A percentile compares a stretch with the other conserved stretches of the same genome.
These are phyloP conservation scores for Agelas oroides DNA, from an alignment of 37 sponge, comb jelly and placozoan genomes.

Conservation along the genomic window DNA sequence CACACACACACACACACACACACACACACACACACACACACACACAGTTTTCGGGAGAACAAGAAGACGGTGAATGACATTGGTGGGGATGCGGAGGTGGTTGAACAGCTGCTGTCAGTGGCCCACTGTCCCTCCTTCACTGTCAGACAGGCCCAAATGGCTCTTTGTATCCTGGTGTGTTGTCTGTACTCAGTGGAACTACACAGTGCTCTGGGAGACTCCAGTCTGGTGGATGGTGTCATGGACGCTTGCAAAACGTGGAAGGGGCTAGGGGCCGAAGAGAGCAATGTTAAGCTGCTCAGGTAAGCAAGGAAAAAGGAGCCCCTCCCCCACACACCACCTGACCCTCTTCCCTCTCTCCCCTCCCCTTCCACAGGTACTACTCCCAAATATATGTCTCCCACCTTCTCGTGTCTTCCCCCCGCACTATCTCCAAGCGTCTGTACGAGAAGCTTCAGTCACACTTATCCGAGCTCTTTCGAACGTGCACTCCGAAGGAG, in stretches of 20 bases:
- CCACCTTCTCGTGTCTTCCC: background rate
- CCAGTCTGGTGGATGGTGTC: too few relatives aligned
- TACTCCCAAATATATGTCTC: background rate
- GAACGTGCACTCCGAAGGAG: background rate
- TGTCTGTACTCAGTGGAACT: slow-evolving; percentile 8
- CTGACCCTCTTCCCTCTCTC: too few relatives aligned
- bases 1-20: too few relatives aligned
- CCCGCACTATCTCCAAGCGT: background rate
- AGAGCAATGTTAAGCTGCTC: background rate
- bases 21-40: too few relatives aligned
- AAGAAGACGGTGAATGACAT: slow-evolving; percentile 17
- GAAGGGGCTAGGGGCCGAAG: too few relatives aligned
- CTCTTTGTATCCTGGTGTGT: slow-evolving; percentile 6
- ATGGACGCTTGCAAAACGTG: too few relatives aligned
- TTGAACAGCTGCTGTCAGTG: slow-evolving; percentile 7
- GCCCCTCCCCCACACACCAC: too few relatives aligned
- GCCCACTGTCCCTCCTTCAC: slow-evolving; percentile 16
- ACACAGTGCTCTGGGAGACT: slow-evolving; percentile 1
- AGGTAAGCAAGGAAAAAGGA: too few relatives aligned
- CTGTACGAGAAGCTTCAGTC: background rate
- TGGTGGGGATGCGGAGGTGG: background rate
- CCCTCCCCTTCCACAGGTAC: too few relatives aligned
- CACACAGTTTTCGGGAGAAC: background rate
- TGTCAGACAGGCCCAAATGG: slow-evolving; percentile 10
- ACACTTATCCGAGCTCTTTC: slow-evolving; percentile 13